These are phyloP conservation scores for Mustela nigripes DNA, from an alignment of 2,113 vertebrate species.

Conservation along the genomic window DNA sequence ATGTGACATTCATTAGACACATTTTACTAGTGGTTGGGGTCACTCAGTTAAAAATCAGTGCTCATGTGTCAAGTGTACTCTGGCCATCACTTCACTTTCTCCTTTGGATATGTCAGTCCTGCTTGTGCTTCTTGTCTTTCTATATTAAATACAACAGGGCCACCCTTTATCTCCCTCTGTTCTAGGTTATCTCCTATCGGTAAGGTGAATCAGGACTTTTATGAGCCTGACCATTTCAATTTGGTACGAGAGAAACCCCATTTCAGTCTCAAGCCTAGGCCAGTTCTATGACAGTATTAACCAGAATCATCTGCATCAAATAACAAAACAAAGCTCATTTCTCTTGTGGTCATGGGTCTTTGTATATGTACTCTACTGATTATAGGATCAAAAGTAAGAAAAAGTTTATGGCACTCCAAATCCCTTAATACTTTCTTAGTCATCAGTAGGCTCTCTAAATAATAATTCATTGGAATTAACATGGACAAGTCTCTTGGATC, in stretches of 20 bases:
- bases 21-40: not conserved
- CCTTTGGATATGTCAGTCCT: not conserved
- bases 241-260: not conserved
- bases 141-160: not conserved
- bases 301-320: not conserved
- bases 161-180: not conserved
- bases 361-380: not conserved
- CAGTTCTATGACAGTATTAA: slow-evolving; percentile 8
- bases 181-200: not conserved
- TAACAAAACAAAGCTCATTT: not conserved
- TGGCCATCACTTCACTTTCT: not conserved
- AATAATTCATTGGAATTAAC: not conserved
- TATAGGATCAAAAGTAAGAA: not conserved
- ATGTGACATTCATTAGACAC: not conserved
- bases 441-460: not conserved
- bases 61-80: not conserved
- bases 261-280: not conserved
- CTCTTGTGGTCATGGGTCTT: not conserved
- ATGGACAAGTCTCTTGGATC: not conserved
- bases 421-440: not conserved
- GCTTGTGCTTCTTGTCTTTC: not conserved
- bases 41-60: not conserved
- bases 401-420: not conserved
- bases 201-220: not conserved
- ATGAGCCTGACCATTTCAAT: not conserved